Evolutionary conservation across 2,888 invertebrate genomes (phyloP).

Genomic region (Pollenia griseotomentosa): DNA sequence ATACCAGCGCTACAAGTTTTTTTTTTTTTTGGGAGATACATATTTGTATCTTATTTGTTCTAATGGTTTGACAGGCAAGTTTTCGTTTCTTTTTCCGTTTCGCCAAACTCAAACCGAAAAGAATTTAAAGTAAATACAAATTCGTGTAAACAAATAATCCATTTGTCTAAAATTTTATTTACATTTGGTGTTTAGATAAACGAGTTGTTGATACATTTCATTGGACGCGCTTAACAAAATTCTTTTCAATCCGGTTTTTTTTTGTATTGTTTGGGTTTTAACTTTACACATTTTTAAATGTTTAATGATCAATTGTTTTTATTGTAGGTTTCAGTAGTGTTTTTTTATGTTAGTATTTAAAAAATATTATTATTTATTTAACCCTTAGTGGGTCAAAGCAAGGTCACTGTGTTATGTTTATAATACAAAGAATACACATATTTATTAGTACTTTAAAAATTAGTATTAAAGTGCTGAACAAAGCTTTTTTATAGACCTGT

Average conservation of each 20-base stretch:
- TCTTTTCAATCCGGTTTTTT: conserved; percentile 53
- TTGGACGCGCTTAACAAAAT: conserved; percentile 2
- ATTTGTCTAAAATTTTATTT: conserved; percentile 9
- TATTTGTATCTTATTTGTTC: neutral
- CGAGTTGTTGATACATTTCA: conserved; percentile 20
- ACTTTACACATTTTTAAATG: conserved; percentile 46
- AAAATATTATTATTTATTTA: neutral
- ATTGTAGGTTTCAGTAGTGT: conserved; percentile 22
- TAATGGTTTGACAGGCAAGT: conserved; percentile 29
- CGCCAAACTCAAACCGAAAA: neutral
- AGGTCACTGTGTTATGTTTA: neutral
- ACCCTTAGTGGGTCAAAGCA: conserved; percentile 4
- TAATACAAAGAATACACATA: too few relatives aligned
- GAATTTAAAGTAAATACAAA: conserved; percentile 11
- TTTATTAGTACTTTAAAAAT: too few relatives aligned
- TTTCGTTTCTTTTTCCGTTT: conserved; percentile 5
- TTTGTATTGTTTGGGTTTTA: conserved; percentile 43
- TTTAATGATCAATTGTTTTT: conserved; percentile 21
- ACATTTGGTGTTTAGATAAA: neutral
- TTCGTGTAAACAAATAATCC: conserved; percentile 51
- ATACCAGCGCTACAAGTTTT: too few relatives aligned
- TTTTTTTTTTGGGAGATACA: too few relatives aligned
- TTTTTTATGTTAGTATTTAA: neutral
- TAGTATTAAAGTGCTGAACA: neutral
- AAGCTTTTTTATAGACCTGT: too few relatives aligned